Evolutionary conservation across 92 coral and sea anemone genomes (phyloP), one percentile per base, ranked within the genome.

Genomic region (Epizoanthus rinbou): DNA sequence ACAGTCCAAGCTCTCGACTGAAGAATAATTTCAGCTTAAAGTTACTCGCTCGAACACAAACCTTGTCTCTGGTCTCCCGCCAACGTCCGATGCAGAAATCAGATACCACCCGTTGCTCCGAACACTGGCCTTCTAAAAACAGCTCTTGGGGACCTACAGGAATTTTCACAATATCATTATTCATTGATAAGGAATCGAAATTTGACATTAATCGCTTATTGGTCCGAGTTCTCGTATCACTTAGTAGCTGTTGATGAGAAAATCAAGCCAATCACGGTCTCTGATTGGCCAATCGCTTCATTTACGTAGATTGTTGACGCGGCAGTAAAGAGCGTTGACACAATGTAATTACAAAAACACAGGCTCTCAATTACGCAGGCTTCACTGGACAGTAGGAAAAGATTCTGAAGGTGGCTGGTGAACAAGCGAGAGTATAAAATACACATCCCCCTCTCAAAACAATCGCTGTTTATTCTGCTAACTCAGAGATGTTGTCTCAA

Each of bases 221-320:
- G 98, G 98, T 91, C 91, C 89, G 85, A 84, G 98, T 87, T 88
- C 90, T 88, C 95, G 95, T 93, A 93, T 91, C 98, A 89, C 91
- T 90, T 93, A 93, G 95, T 72, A 88, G 88, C 93, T 93, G 94
- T 88, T 93, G 98, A 93, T 93, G 95, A 89, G 95, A 91, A 90
- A 92, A 93, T 91, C 95, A 89, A 79, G 98, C 95, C 90, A 93
- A 91, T 93, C 90, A 83, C 87, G 83, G 69, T 6, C 85, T 87
- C 90, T 88, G 80, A 93, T 93, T 93, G 98, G 98, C 74, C 85
- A 85, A 63, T 79, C 82, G 90, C 81, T 89, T 87, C 95, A 91
- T 93, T 89, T 91, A 92, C 95, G 98, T 91, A 91, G 98, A 87
- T 85, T 93, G 98, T 93, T 93, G 98, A 92, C 98, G 85, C 90